Base-by-base conservation (phyloP, 2,797 vertebrate genomes). In the Anisognathus igniventris region DNA sequence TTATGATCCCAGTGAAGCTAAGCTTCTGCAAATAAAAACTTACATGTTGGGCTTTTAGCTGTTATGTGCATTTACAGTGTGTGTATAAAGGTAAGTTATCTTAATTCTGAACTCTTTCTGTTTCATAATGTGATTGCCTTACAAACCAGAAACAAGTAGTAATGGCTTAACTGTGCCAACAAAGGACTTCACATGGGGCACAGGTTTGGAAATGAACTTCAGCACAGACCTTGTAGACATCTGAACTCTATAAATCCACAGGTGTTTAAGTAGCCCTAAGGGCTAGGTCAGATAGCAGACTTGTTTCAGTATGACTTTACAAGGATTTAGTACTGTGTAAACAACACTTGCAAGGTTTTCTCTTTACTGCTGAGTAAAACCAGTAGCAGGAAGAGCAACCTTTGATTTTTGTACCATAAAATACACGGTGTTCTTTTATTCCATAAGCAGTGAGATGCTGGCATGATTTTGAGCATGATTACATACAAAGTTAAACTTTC, bases 221-320 rank as follows among this genome's bases (percentile, higher is more conserved):
- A 88, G 37, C 86, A 92, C 93, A 97, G 95, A 97, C 93, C 88
- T 86, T 93, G 96, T 90, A 97, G 97, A 97, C 97, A 97, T 97
- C 96, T 98, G 98, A 98, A 98, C 96, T 98, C 96, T 96, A 98
- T 98, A 98, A 98, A 98, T 97, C 97, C 97, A 96, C 98, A 98
- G 97, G 98, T 98, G 97, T 98, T 98, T 98, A 97, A 98, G 97
- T 95, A 97, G 96, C 96, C 97, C 97, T 97, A 92, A 97, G 97
- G 96, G 94, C 94, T 94, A 95, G 96, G 96, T 98, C 98, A 97
- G 97, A 97, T 92, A 97, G 95, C 97, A 97, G 94, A 74, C 97
- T 96, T 97, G 97, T 96, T 97, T 92, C 90, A 96, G 92, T 96
- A 62, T 91, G 95, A 97, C 96, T 98, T 98, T 97, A 98, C 96